Evolutionary conservation across 2,113 vertebrate genomes (phyloP).

Genomic region (Hippopotamus amphibius): DNA sequence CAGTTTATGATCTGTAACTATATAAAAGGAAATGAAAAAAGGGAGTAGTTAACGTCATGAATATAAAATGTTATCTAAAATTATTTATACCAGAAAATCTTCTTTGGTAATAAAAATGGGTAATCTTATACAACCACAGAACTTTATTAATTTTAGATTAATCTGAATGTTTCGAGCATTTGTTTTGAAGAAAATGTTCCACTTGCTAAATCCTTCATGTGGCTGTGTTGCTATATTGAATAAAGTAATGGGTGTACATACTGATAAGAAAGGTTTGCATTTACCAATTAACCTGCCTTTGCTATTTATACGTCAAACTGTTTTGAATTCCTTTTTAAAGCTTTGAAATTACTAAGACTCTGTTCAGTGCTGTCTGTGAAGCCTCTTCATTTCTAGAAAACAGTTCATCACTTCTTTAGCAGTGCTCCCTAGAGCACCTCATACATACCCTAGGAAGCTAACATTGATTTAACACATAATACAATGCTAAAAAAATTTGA

Average conservation of each 20-base stretch:
- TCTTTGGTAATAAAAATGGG: background rate
- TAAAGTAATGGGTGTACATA: background rate
- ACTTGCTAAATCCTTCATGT: background rate
- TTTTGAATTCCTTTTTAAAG: background rate
- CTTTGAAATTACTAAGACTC: background rate
- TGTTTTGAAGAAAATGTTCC: background rate
- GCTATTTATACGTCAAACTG: background rate
- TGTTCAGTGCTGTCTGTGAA: background rate
- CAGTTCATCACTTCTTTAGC: background rate
- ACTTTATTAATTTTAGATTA: conserved; percentile 25
- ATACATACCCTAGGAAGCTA: background rate
- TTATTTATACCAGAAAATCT: background rate
- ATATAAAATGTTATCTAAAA: background rate
- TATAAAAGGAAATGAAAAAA: conserved; percentile 26
- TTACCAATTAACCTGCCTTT: conserved; percentile 25
- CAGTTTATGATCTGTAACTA: conserved; percentile 38
- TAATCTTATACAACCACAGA: background rate
- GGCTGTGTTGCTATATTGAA: background rate
- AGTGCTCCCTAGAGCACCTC: background rate
- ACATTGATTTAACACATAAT: background rate
- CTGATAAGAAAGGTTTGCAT: background rate
- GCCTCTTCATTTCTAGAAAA: background rate
- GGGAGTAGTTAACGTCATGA: conserved; percentile 3
- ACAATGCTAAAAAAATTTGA: background rate
- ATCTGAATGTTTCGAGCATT: background rate